Conservation (phyloP, 2,113 vertebrate genomes). For the Balaeniceps rex region DNA sequence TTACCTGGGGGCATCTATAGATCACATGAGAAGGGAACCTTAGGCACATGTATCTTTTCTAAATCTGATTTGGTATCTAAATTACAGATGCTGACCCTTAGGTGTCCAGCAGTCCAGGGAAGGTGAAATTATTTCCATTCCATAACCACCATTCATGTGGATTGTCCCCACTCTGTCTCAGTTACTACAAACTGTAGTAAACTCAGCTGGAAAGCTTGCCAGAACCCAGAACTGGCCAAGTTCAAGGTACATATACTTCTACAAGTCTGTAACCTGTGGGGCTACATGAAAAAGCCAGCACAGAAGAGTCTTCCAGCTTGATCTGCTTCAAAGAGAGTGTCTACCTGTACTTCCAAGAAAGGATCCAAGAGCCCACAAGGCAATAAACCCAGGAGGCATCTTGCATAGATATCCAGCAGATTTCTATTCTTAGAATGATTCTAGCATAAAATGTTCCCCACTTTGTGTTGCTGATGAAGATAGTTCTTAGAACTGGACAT, state of each 20-base stretch:
- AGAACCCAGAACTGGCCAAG: background rate
- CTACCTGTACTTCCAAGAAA: background rate
- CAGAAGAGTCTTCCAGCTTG: background rate
- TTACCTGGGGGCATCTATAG: background rate
- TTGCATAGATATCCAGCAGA: background rate
- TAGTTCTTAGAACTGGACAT: background rate
- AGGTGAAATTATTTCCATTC: background rate
- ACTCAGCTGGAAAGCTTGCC: background rate
- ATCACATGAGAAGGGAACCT: background rate
- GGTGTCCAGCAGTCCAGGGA: background rate
- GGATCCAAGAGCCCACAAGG: background rate
- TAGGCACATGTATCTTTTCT: background rate
- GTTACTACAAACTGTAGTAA: background rate
- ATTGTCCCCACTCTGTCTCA: background rate
- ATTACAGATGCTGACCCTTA: background rate
- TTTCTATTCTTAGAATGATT: constrained; percentile 32
- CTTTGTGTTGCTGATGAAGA: constrained; percentile 22
- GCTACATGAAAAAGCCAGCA: background rate
- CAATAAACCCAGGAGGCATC: background rate
- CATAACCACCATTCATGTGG: background rate
- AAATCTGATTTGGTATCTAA: background rate
- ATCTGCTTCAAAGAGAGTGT: background rate
- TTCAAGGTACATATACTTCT: background rate
- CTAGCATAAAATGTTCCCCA: background rate
- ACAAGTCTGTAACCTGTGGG: background rate